Evolutionary conservation across 2,797 vertebrate species (phyloP).

Genomic region (Ispidina lecontei): DNA sequence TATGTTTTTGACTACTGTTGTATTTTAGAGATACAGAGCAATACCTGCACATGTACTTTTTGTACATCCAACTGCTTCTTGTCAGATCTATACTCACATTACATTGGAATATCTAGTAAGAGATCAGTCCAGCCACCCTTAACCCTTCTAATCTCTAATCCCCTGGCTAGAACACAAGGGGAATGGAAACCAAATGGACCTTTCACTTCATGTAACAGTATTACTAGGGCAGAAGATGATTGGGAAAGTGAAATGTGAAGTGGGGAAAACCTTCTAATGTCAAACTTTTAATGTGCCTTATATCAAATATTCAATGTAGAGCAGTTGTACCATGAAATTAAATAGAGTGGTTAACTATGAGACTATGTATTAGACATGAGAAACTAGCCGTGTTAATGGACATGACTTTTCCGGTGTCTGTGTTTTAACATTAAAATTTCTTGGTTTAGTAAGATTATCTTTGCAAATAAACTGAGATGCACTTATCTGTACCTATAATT

Average conservation of each 20-base stretch:
- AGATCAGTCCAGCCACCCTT: no score
- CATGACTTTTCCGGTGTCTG: not conserved
- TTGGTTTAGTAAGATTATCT: conserved; percentile 3
- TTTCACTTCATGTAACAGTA: not conserved
- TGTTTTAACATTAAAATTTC: not conserved
- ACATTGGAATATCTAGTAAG: no score
- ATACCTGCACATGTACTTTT: no score
- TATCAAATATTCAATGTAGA: not conserved
- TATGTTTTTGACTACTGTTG: no score
- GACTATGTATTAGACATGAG: not conserved
- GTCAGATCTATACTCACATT: no score
- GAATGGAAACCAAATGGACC: no score
- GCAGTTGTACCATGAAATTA: conserved; percentile 26
- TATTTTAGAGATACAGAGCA: no score
- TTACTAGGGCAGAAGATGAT: not conserved
- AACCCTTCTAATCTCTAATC: no score
- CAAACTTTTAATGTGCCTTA: not conserved
- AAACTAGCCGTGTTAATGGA: conserved; percentile 14
- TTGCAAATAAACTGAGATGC: not conserved
- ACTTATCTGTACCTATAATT: not conserved
- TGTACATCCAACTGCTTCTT: no score
- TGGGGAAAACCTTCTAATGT: not conserved
- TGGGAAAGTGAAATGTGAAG: not conserved
- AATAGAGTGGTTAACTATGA: conserved; percentile 32
- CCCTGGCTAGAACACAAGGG: no score